Percentiles rank a stretch among this genome's conserved stretches.
phyloP scores from a whole-genome alignment of 2,888 invertebrate genomes.

The Himalopsyche tibetana region DNA sequence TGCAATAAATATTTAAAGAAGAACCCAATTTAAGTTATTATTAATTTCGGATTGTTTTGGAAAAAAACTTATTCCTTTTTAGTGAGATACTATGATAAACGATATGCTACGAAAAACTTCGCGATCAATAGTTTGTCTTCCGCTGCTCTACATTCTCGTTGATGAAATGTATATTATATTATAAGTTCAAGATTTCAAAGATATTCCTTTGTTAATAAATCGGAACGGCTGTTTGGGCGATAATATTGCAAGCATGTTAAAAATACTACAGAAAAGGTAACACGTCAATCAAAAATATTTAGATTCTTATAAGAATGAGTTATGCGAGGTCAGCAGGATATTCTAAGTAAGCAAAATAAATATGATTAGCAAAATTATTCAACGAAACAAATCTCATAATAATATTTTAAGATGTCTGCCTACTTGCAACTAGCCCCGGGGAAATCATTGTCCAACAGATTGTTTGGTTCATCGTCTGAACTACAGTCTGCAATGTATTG shows the following conservation, averaged over 20 bases:
- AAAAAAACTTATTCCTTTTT: too few relatives aligned
- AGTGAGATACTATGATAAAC: too few relatives aligned
- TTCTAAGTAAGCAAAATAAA: background rate
- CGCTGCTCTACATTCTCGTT: too few relatives aligned
- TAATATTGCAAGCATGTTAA: too few relatives aligned
- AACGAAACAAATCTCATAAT: background rate
- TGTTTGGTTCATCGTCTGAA: conserved; percentile 2
- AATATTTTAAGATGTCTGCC: conserved; percentile 20
- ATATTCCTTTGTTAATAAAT: too few relatives aligned
- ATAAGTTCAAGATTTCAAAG: too few relatives aligned
- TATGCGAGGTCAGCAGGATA: conserved; percentile 21
- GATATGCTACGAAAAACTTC: too few relatives aligned
- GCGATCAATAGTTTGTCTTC: too few relatives aligned
- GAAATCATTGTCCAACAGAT: conserved; percentile 18
- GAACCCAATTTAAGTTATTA: too few relatives aligned
- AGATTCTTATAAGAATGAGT: conserved; percentile 3
- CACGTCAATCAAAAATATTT: conserved; percentile 6
- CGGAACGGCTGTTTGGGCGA: background rate
- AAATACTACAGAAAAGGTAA: conserved; percentile 1
- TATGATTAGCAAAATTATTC: conserved; percentile 10
- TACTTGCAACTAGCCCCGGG: background rate
- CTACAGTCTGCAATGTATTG: background rate
- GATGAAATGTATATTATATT: too few relatives aligned
- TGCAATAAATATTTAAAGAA: too few relatives aligned
- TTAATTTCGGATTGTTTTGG: too few relatives aligned